These are phyloP conservation scores for Onthophagus sagittarius DNA, from an alignment of 2,888 invertebrate genomes.

Conservation along the genomic window DNA sequence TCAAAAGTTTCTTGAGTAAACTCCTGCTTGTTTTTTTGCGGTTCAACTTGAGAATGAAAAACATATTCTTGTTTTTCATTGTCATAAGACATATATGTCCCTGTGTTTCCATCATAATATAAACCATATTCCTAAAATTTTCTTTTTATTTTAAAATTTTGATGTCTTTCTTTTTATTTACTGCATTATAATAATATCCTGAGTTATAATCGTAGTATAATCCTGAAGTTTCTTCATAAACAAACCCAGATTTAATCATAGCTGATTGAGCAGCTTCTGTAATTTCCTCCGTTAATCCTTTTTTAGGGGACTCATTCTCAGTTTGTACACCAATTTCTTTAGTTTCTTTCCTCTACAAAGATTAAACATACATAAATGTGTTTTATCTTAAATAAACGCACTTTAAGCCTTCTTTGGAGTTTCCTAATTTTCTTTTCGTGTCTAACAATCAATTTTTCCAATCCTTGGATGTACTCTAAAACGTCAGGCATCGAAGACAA, in stretches of 20 bases:
- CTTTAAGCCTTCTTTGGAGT: slow-evolving; percentile 55
- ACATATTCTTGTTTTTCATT: slow-evolving; percentile 69
- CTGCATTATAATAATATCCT: slow-evolving; percentile 88
- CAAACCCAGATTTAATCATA: slow-evolving; percentile 71
- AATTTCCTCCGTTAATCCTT: slow-evolving; percentile 69
- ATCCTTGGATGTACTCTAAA: slow-evolving; percentile 54
- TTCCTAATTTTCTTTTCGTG: slow-evolving; percentile 58
- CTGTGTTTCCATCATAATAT: slow-evolving; percentile 84
- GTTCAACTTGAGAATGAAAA: slow-evolving; percentile 74
- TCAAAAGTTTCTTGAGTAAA: slow-evolving; percentile 15
- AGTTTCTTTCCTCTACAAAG: slow-evolving; percentile 14
- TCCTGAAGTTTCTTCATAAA: slow-evolving; percentile 81
- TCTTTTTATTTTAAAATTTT: slow-evolving; percentile 16
- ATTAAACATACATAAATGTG: neutral
- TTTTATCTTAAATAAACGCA: slow-evolving; percentile 15
- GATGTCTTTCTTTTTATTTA: slow-evolving; percentile 49
- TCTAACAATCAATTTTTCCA: slow-evolving; percentile 54
- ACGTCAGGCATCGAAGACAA: slow-evolving; percentile 59
- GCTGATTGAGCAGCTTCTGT: slow-evolving; percentile 73
- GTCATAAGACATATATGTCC: slow-evolving; percentile 81
- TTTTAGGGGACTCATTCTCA: slow-evolving; percentile 23
- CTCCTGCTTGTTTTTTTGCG: slow-evolving; percentile 28
- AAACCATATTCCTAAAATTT: slow-evolving; percentile 71
- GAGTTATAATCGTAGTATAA: slow-evolving; percentile 85
- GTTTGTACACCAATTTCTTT: slow-evolving; percentile 37